phyloP scores from a whole-genome alignment of 2,888 invertebrate genomes.

The Therioaphis trifolii region DNA sequence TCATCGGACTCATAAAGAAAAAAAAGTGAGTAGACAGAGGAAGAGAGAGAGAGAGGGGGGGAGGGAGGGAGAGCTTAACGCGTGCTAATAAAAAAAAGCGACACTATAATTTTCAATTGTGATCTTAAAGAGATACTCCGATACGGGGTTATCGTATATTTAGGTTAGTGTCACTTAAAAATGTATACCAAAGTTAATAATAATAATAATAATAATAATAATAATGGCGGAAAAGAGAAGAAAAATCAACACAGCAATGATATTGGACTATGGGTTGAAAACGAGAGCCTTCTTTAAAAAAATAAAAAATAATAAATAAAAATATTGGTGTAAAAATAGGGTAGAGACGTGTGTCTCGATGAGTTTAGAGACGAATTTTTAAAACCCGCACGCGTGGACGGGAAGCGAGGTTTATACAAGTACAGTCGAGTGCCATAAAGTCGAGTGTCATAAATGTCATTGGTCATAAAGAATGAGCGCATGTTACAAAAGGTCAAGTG shows the following conservation, averaged over 20 bases:
- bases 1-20: background rate
- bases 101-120: slow-evolving; percentile 18
- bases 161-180: slow-evolving; percentile 31
- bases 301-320: background rate
- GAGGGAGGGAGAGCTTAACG: background rate
- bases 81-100: slow-evolving; percentile 4
- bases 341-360: background rate
- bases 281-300: background rate
- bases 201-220: slow-evolving; percentile 20
- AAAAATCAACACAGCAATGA: slow-evolving; percentile 14
- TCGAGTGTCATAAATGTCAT: slow-evolving; percentile 58
- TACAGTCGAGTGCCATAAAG: slow-evolving; percentile 30
- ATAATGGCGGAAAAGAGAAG: too few relatives aligned
- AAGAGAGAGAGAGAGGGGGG: background rate
- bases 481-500: slow-evolving; percentile 55
- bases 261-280: background rate
- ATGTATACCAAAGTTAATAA: slow-evolving; percentile 3
- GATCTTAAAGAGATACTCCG: slow-evolving; percentile 16
- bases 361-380: slow-evolving; percentile 6
- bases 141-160: slow-evolving; percentile 14
- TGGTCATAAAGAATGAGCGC: slow-evolving; percentile 52
- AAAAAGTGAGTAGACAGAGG: too few relatives aligned
- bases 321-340: background rate
- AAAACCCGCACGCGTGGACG: background rate
- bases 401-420: background rate